Evolutionary conservation across 35 echinoderm and acorn worm species (phyloP), one percentile per base, ranked within the genome.

Genomic region (Apostichopus californicus): DNA sequence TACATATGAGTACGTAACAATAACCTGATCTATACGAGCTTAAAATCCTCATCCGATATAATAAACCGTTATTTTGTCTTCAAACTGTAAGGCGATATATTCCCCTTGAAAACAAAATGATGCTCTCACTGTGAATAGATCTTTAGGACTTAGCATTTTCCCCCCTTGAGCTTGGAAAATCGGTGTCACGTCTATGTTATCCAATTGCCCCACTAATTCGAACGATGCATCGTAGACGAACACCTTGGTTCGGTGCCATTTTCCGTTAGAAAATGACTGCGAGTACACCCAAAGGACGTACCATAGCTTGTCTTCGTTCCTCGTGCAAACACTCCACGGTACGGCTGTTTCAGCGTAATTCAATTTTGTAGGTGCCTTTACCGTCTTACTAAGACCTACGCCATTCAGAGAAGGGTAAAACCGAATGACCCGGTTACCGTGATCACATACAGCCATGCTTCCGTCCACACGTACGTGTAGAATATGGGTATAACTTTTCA

Each of bases 371-470:
- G 58, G 58, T 60, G 3, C 1, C 1, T 60, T 60, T 12, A 60
- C 75, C 18, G 11, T 60, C 58, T 12, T 60, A 60, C 58, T 12
- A 9, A 12, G 58, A 1, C 28, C 28, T 3, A 60, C 7, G 58
- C 58, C 11, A 60, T 7, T 60, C 6, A 60, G 6, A 60, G 58
- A 60, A 9, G 6, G 58, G 58, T 60, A 78, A 17, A 78, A 78
- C 18, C 1, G 17, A 78, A 78, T 28, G 2, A 22, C 75, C 3
- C 17, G 9, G 18, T 78, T 78, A 22, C 25, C 75, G 8, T 78
- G 75, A 28, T 78, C 75, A 78, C 75, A 78, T 7, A 78, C 75
- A 28, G 18, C 75, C 75, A 78, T 78, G 17, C 75, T 78, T n/a
- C 75, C 75, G 6, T 78, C 75, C 9, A 78, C 11, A 46, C 55